These are phyloP conservation scores for Andrena bicolor DNA, from an alignment of 2,888 invertebrate genomes.

Conservation along the genomic window DNA sequence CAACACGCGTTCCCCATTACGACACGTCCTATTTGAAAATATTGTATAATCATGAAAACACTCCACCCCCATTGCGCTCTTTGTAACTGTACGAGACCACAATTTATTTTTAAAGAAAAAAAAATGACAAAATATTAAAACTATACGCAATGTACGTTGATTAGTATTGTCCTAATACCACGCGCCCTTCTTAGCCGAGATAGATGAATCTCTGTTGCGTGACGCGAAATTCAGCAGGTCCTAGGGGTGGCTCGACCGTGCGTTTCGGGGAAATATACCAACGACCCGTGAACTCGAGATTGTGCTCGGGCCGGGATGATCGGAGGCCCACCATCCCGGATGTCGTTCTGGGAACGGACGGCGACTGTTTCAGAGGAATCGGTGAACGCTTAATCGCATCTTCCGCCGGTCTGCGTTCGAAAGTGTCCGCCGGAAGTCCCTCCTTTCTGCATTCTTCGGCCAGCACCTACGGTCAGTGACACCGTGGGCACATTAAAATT, in stretches of 20 bases:
- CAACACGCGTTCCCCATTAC: neutral
- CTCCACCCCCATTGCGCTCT: constrained; percentile 6
- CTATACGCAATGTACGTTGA: constrained; percentile 7
- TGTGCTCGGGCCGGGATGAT: constrained; percentile 80
- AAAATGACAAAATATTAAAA: constrained; percentile 12
- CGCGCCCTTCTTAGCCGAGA: constrained; percentile 68
- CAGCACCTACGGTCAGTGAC: constrained; percentile 73
- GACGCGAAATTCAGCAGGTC: constrained; percentile 71
- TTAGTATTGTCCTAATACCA: neutral
- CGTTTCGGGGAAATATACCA: constrained; percentile 84
- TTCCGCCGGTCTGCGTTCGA: constrained; percentile 65
- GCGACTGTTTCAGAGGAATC: constrained; percentile 73
- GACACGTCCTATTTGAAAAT: neutral
- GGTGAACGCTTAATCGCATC: constrained; percentile 68
- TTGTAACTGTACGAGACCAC: constrained; percentile 1
- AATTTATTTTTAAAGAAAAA: constrained; percentile 45
- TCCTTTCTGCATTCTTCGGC: constrained; percentile 75
- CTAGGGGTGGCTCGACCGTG: constrained; percentile 81
- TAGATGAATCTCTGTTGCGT: constrained; percentile 76
- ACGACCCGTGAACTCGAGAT: constrained; percentile 84
- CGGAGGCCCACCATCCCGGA: constrained; percentile 85
- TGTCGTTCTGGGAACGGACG: constrained; percentile 76
- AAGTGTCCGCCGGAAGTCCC: constrained; percentile 72
- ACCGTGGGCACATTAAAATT: constrained; percentile 61
- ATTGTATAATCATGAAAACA: constrained; percentile 16